A percentile compares a stretch with the other conserved stretches of the same genome.
phyloP scores from a whole-genome alignment of 2,797 vertebrate species.

The Acanthurus tractus region DNA sequence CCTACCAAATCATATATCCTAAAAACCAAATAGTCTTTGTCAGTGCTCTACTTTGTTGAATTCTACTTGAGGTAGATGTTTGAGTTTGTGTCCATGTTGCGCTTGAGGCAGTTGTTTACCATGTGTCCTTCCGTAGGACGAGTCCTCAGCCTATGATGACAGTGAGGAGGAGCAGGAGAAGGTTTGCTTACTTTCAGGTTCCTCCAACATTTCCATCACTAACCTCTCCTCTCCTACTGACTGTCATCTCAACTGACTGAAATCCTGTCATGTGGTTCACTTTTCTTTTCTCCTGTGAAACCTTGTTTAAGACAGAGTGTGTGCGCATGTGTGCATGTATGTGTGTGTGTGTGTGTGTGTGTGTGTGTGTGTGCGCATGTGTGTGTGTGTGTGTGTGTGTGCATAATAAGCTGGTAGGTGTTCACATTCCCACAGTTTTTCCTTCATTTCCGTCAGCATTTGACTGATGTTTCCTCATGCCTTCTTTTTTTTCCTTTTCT shows the following conservation, averaged over 20 bases:
- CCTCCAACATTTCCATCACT: slow-evolving; percentile 2
- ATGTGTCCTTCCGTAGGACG: slow-evolving; percentile 60
- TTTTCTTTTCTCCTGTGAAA: neutral
- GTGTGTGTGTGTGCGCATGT: neutral
- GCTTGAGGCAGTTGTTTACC: slow-evolving; percentile 26
- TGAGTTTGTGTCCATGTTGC: neutral
- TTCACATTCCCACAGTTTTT: neutral
- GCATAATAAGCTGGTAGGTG: neutral
- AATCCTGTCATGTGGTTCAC: neutral
- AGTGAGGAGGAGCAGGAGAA: slow-evolving; percentile 70
- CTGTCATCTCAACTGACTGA: slow-evolving; percentile 21
- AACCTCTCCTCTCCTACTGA: slow-evolving; percentile 41
- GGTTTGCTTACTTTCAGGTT: slow-evolving; percentile 53
- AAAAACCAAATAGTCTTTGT: neutral
- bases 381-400: neutral
- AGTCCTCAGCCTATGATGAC: slow-evolving; percentile 64
- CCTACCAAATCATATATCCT: neutral
- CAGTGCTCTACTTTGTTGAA: neutral
- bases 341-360: neutral
- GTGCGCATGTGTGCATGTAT: neutral
- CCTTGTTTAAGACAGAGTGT: neutral
- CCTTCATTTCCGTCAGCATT: neutral
- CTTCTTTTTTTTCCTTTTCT: slow-evolving; percentile 1
- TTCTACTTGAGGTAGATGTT: neutral
- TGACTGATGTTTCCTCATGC: neutral